Base-by-base conservation (phyloP, 2,888 invertebrate genomes). In the Invenusta paracnida region DNA sequence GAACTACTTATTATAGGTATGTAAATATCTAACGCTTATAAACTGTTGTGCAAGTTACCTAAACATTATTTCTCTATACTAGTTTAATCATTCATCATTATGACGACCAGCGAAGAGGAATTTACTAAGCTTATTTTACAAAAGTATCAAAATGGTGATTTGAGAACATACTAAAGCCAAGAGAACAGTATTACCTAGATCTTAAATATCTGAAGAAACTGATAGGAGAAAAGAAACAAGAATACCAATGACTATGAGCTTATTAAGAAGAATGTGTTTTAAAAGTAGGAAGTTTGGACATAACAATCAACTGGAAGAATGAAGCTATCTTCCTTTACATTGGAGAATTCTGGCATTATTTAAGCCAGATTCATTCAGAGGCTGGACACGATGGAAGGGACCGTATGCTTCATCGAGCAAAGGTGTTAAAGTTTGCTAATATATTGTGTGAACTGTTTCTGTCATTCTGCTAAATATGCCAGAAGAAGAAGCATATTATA, bases 251-350 rank as follows among this genome's bases (percentile, higher is more conserved):
- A 73, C 17, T 73, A 73, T 73, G 73, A 73, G 73, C 73, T 73
- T 73, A 73, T 73, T 73, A 73, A 73, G 73, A 5, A 73, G 73
- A 73, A 73, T 73, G 73, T 73, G 73, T 73, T 73, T 73, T 73
- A 25, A 73, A 73, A 73, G 73, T 73, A 73, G 73, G 73, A 73
- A 23, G 73, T 25, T 23, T 73, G 73, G 73, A 73, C 73, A 73
- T 5, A 73, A 73, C 23, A 73, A 73, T 73, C 11, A 73, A 73
- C 73, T 13, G 73, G 73, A 73, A 73, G 73, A 73, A 73, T 73
- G 17, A 23, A 73, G 27, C 73, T 73, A 23, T 23, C 73, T 25
- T 73, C 73, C 17, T 73, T 73, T 73, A 73, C 73, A 73, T 73
- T 13, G 73, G 23, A 13, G 73, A 73, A 73, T 23, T 73, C 73